Percentiles rank a stretch among this genome's conserved stretches.
These are phyloP conservation scores for Ophion ellenae DNA, from an alignment of 2,888 invertebrate species.

Conservation along the genomic window DNA sequence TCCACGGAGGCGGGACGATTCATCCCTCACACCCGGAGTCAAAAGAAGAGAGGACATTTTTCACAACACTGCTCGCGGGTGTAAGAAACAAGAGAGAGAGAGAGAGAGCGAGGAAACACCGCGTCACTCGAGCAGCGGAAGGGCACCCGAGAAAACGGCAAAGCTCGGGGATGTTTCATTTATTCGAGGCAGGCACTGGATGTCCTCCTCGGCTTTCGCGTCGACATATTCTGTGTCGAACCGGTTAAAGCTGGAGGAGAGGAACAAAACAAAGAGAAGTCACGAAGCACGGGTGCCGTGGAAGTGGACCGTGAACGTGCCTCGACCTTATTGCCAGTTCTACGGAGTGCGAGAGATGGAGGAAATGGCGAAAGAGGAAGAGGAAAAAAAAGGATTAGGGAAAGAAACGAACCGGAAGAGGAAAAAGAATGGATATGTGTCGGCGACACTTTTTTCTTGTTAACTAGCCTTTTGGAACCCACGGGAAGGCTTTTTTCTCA, in stretches of 20 bases:
- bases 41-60: constrained; percentile 36
- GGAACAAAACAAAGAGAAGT: constrained; percentile 40
- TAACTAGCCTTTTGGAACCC: constrained; percentile 65
- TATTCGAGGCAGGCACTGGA: constrained; percentile 65
- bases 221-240: constrained; percentile 40
- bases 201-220: constrained; percentile 35
- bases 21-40: constrained; percentile 25
- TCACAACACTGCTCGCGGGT: neutral
- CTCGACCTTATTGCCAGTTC: constrained; percentile 54
- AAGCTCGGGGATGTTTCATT: constrained; percentile 63
- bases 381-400: constrained; percentile 22
- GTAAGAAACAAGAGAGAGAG: too few species aligned
- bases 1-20: neutral
- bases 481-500: constrained; percentile 43
- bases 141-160: constrained; percentile 41
- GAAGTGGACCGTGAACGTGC: constrained; percentile 52
- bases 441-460: constrained; percentile 63
- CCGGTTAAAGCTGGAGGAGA: constrained; percentile 32
- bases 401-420: constrained; percentile 34
- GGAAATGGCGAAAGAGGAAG: constrained; percentile 26
- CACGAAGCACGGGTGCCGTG: constrained; percentile 33
- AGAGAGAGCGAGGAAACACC: constrained; percentile 30
- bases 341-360: constrained; percentile 22
- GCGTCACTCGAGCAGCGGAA: constrained; percentile 32
- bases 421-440: constrained; percentile 52